Percentiles rank a stretch among this genome's conserved stretches.
Conservation (phyloP, 2,888 invertebrate genomes). For the Trachelus stipa region DNA sequence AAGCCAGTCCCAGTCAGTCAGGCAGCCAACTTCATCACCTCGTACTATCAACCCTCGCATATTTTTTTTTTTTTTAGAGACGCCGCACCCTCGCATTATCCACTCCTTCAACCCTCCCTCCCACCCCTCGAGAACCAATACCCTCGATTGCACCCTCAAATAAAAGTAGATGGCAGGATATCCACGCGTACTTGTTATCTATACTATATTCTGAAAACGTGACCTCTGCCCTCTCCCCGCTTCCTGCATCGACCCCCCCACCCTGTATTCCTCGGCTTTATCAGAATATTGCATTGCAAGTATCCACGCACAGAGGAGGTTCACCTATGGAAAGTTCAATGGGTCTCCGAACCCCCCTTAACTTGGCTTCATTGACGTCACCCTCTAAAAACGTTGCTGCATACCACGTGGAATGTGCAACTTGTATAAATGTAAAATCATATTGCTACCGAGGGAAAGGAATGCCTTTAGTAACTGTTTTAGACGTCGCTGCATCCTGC, state of each 20-base stretch:
- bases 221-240: neutral
- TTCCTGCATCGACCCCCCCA: neutral
- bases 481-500: neutral
- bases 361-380: neutral
- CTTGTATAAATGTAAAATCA: neutral
- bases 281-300: conserved; percentile 20
- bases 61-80: neutral
- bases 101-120: neutral
- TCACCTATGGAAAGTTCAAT: neutral
- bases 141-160: neutral
- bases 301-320: conserved; percentile 15
- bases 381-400: neutral
- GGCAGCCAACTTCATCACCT: neutral
- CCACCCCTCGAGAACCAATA: neutral
- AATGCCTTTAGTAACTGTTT: neutral
- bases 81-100: neutral
- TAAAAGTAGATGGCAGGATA: neutral
- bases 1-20: neutral
- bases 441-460: neutral
- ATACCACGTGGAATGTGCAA: neutral
- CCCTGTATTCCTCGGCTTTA: conserved; percentile 12
- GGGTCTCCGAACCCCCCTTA: neutral
- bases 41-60: neutral
- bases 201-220: neutral
- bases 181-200: neutral